phyloP scores from a whole-genome alignment of 2,113 vertebrate species.

The Aramus guarauna region DNA sequence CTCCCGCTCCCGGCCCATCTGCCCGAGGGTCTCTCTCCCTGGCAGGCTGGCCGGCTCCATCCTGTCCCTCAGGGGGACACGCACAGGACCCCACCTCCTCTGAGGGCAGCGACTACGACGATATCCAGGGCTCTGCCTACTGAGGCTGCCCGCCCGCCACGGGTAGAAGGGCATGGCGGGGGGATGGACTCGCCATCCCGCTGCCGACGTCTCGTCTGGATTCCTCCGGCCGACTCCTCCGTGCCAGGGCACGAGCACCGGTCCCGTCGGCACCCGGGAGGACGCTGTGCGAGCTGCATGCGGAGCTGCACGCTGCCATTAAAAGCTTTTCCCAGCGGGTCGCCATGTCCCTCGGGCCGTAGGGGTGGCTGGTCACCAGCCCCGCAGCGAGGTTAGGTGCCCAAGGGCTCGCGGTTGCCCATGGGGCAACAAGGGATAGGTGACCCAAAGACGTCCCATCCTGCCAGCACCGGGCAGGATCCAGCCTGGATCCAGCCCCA shows the following conservation, averaged over 20 bases:
- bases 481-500: too few species aligned
- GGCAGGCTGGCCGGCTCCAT: not conserved
- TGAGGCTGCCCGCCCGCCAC: not conserved
- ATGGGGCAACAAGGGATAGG: not conserved
- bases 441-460: not conserved
- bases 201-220: not conserved
- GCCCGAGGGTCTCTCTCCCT: not conserved
- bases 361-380: not conserved
- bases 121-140: slow-evolving; percentile 40
- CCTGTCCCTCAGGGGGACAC: not conserved
- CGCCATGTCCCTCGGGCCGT: fast-evolving
- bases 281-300: not conserved
- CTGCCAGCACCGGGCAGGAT: too few species aligned
- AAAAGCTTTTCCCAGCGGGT: not conserved
- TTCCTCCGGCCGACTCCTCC: fast-evolving
- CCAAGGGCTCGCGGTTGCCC: not conserved
- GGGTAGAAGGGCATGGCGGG: not conserved
- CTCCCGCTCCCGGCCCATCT: not conserved
- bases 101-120: slow-evolving; percentile 53
- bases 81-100: not conserved
- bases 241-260: fast-evolving
- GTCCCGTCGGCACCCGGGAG: not conserved
- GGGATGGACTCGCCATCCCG: not conserved
- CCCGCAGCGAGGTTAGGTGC: fast-evolving
- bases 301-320: not conserved